Conservation (phyloP, 1,140 invertebrate genomes). For the Arion vulgaris region DNA sequence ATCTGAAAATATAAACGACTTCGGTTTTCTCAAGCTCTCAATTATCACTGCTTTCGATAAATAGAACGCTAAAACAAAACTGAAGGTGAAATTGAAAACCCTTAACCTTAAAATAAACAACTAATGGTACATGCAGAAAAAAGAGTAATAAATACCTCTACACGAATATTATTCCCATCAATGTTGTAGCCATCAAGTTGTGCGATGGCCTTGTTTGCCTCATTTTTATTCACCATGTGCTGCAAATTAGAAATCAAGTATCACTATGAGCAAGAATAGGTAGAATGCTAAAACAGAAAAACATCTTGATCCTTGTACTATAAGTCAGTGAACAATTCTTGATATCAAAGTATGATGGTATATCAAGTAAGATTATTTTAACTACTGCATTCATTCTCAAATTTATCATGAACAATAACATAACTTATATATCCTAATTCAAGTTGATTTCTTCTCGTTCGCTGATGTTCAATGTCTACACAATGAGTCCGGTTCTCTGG, state of each 20-base stretch:
- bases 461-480: no score
- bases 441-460: no score
- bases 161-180: conserved; percentile 91
- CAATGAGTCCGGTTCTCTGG: no score
- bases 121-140: neutral
- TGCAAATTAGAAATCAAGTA: conserved; percentile 63
- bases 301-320: no score
- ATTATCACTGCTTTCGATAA: neutral
- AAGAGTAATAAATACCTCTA: conserved; percentile 79
- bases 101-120: conserved; percentile 1
- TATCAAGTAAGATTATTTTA: no score
- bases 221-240: conserved; percentile 94
- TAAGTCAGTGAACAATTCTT: no score
- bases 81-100: neutral
- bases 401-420: no score
- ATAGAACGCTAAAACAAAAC: neutral
- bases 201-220: conserved; percentile 91
- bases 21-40: neutral
- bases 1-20: neutral
- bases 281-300: no score
- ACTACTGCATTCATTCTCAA: no score
- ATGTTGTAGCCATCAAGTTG: conserved; percentile 90
- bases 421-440: no score
- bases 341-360: no score
- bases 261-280: no score